phyloP scores from a whole-genome alignment of 2,888 invertebrate species.

The Polyommatus icarus region DNA sequence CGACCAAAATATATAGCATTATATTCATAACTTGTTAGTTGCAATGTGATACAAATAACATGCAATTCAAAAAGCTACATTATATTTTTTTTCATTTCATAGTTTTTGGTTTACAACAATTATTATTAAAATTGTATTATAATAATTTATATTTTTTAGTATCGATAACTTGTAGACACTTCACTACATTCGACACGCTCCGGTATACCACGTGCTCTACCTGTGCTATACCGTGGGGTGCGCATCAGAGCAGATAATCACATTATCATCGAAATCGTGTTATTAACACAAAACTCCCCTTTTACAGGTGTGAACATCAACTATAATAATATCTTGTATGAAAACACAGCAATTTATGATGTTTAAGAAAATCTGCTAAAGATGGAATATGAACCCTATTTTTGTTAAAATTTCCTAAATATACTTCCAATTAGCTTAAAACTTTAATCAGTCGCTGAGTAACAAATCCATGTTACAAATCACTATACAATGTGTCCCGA shows the following conservation, averaged over 20 bases:
- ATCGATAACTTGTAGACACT: slow-evolving; percentile 14
- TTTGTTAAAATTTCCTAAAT: too few species aligned
- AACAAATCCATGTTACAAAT: too few species aligned
- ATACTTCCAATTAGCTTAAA: too few species aligned
- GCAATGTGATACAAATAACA: too few species aligned
- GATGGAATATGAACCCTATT: too few species aligned
- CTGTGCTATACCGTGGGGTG: slow-evolving; percentile 38
- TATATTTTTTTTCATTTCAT: too few species aligned
- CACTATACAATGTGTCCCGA: too few species aligned
- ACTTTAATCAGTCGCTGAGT: too few species aligned
- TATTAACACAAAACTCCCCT: neutral
- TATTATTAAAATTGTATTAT: neutral
- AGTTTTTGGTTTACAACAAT: too few species aligned
- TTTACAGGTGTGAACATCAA: neutral
- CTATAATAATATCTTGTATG: neutral
- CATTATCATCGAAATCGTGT: slow-evolving; percentile 23
- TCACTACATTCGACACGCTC: slow-evolving; percentile 38
- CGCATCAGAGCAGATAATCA: slow-evolving; percentile 37
- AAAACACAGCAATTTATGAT: neutral
- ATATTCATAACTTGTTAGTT: too few species aligned
- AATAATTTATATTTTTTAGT: neutral
- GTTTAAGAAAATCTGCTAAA: neutral
- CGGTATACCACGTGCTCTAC: slow-evolving; percentile 43
- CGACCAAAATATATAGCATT: too few species aligned
- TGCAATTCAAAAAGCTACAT: too few species aligned